Evolutionary conservation across 2,797 vertebrate genomes (phyloP).

Genomic region (Pterois miles): DNA sequence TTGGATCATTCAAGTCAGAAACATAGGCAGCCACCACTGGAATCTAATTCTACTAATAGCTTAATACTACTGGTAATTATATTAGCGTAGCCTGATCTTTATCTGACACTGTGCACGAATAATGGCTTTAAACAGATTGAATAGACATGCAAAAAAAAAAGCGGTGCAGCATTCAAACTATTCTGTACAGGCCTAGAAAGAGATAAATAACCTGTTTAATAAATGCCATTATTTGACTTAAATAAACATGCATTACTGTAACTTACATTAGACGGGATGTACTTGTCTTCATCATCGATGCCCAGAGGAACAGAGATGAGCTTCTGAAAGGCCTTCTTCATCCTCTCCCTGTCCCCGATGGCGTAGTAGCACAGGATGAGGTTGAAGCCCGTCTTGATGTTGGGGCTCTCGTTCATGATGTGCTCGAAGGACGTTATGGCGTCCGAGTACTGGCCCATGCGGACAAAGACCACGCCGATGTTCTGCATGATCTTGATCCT

Average conservation of each 20-base stretch:
- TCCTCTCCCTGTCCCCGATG: slow-evolving; percentile 90
- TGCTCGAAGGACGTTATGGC: slow-evolving; percentile 94
- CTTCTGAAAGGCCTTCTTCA: slow-evolving; percentile 97
- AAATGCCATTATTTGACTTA: background rate
- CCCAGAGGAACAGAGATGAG: slow-evolving; percentile 91
- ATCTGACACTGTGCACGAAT: background rate
- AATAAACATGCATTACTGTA: background rate
- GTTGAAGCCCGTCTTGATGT: slow-evolving; percentile 93
- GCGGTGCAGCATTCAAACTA: too few species aligned
- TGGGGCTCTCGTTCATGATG: slow-evolving; percentile 94
- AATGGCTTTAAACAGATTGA: background rate
- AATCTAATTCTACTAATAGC: too few species aligned
- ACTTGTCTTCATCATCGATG: slow-evolving; percentile 94
- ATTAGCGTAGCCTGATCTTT: too few species aligned
- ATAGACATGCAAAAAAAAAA: background rate
- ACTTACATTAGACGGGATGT: slow-evolving; percentile 90
- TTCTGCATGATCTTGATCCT: slow-evolving; percentile 99
- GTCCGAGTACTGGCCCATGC: slow-evolving; percentile 92
- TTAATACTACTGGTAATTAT: too few species aligned
- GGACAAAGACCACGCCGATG: slow-evolving; percentile 92
- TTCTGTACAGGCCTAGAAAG: background rate
- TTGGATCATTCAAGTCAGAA: too few species aligned
- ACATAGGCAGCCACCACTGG: too few species aligned
- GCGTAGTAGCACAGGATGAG: slow-evolving; percentile 95
- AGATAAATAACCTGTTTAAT: background rate